phyloP scores from a whole-genome alignment of 2,888 invertebrate species.

The Tyria jacobaeae region DNA sequence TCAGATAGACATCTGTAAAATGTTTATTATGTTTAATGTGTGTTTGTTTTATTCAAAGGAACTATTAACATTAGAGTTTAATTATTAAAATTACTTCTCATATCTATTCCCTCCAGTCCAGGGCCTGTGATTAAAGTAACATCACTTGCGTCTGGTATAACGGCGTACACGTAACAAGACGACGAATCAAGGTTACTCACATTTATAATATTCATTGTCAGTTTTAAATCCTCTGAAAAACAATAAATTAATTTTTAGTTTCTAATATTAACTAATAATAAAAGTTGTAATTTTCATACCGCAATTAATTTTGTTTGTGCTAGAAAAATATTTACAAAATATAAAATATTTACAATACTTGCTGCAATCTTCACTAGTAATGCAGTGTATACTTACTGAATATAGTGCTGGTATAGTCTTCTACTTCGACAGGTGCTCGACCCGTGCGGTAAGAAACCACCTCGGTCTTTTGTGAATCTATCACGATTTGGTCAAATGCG shows the following conservation, averaged over 20 bases:
- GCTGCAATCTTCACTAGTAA: background rate
- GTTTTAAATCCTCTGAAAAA: slow-evolving; percentile 3
- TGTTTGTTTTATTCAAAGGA: background rate
- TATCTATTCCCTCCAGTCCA: background rate
- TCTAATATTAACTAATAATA: too few relatives aligned
- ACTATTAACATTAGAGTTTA: background rate
- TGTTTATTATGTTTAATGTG: background rate
- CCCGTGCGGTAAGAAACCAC: background rate
- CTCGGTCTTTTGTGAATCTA: slow-evolving; percentile 1
- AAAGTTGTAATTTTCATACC: too few relatives aligned
- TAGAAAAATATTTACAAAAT: too few relatives aligned
- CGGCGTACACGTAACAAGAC: background rate
- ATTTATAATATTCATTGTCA: background rate
- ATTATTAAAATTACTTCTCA: background rate
- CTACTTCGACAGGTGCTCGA: background rate
- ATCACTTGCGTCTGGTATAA: background rate
- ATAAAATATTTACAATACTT: background rate
- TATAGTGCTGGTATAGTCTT: background rate
- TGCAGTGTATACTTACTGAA: background rate
- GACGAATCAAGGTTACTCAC: background rate
- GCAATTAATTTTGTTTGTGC: too few relatives aligned
- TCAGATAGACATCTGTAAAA: background rate
- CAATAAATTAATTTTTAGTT: background rate
- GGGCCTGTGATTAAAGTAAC: background rate
- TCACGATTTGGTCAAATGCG: background rate